Base-by-base conservation (phyloP, 2,888 invertebrate genomes). In the Hirtodrosophila histrioides region DNA sequence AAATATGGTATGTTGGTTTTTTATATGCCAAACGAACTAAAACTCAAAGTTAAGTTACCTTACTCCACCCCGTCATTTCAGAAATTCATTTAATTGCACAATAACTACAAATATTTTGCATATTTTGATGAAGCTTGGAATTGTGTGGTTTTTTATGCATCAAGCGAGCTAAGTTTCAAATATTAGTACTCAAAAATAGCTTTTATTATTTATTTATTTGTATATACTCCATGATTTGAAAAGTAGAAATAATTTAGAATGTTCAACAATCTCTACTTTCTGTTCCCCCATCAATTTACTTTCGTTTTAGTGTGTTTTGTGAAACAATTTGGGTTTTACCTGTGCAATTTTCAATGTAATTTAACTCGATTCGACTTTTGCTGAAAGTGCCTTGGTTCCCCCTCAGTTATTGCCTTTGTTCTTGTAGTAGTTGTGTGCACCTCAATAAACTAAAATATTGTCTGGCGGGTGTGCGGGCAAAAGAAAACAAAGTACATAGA, bases 271-370 rank as follows among this genome's bases (percentile, higher is more conserved):
- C 1, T 40, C 3, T 4, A 8, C 5, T 17, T 31, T 11, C 4
- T 43, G n/a, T 17, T 39, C 3, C n/a, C 7, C 31, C 39, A 51
- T 51, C 29, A 54, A 17, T 44, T 51, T 58, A n/a, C 55, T 39
- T 29, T 63, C 50, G 69, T 67, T 33, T 65, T 62, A 8, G 51
- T 49, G 57, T 54, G 35, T 46, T 48, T 57, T 67, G 66, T 43
- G 39, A 55, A 61, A 65, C 77, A 76, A 76, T 78, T 79, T 70
- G 43, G 24, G 24, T 61, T 69, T 63, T 66, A 60, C 75, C 82
- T 62, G 62, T 60, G 61, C 70, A 62, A 87, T 86, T 82, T 87
- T 75, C 84, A 83, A 88, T 75, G 84, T 83, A 85, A 78, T 82
- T 88, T 82, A 82, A 78, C 83, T 82, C 60, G 51, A 72, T 64